Evolutionary conservation across 2,888 invertebrate genomes (phyloP).

Genomic region (Cepaea hortensis): DNA sequence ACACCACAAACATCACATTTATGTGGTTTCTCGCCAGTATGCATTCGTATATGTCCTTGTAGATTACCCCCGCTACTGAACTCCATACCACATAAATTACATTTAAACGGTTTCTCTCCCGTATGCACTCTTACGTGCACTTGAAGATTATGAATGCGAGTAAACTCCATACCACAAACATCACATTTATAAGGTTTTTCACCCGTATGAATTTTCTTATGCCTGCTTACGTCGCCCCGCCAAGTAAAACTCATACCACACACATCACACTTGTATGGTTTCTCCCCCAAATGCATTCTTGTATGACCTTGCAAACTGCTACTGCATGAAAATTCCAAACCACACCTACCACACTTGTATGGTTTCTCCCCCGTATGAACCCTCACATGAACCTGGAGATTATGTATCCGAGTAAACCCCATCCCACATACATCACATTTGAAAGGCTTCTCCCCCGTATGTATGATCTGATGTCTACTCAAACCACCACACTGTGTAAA

Average conservation of each 20-base stretch:
- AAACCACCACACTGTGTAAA: neutral
- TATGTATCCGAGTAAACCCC: neutral
- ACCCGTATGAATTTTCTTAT: conserved; percentile 9
- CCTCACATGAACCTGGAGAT: conserved; percentile 4
- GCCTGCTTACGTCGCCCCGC: neutral
- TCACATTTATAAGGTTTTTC: neutral
- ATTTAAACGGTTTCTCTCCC: neutral
- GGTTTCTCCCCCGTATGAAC: conserved; percentile 17
- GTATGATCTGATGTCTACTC: neutral
- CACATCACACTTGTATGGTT: neutral
- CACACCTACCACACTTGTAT: conserved; percentile 18
- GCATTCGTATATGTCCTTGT: neutral
- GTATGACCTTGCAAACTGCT: neutral
- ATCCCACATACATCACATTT: conserved; percentile 27
- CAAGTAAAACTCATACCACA: neutral
- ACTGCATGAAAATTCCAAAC: neutral
- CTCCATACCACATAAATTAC: neutral
- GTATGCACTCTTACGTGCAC: neutral
- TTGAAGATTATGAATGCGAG: neutral
- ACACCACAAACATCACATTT: conserved; percentile 7
- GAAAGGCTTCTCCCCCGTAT: conserved; percentile 29
- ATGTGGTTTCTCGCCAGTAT: neutral
- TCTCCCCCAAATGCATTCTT: neutral
- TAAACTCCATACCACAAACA: neutral
- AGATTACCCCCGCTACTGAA: neutral